Base-by-base conservation (phyloP, 2,888 invertebrate species). In the Melinaea menophilus region DNA sequence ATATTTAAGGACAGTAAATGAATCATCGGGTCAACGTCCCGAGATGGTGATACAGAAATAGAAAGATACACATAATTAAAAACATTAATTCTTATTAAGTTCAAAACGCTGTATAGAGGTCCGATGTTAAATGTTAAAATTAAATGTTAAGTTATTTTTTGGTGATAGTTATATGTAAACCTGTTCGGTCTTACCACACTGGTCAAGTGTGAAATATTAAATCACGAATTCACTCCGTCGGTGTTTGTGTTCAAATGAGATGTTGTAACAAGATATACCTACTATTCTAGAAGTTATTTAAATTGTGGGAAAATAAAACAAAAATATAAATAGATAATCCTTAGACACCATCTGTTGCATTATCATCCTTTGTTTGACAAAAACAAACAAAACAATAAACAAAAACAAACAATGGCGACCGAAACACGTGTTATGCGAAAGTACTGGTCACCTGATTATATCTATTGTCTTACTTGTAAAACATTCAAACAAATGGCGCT, bases 121-220 rank as follows among this genome's bases (percentile, higher is more conserved):
- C 59, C 66, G 69, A 68, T 70, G 70, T 62, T 55, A 62, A 45
- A 70, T 63, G 70, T 69, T 71, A 59, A 62, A 71, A 69, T 71
- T 66, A 67, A 68, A 69, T 47, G 68, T 65, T 56, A 61, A 61
- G 56, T 66, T 65, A 55, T 72, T 70, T 74, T 73, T 71, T 74
- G 73, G 72, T 72, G 75, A 65, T 68, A 64, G 76, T 76, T 79
- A 81, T 79, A 78, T 81, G 81, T 84, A 85, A 81, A 88, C 88
- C 86, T 83, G 88, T 86, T 80, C 76, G 76, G 77, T 79, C 80
- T 83, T 82, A 82, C 85, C 82, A 81, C 85, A 85, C 86, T 82
- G 78, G 79, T 80, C 78, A 85, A 88, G 90, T 90, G 90, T 90
- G 89, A 90, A 90, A 89, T 89, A 90, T 89, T 88, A 88, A 90